Base-by-base conservation (phyloP, 2,888 invertebrate genomes). In the Gari tellinella region DNA sequence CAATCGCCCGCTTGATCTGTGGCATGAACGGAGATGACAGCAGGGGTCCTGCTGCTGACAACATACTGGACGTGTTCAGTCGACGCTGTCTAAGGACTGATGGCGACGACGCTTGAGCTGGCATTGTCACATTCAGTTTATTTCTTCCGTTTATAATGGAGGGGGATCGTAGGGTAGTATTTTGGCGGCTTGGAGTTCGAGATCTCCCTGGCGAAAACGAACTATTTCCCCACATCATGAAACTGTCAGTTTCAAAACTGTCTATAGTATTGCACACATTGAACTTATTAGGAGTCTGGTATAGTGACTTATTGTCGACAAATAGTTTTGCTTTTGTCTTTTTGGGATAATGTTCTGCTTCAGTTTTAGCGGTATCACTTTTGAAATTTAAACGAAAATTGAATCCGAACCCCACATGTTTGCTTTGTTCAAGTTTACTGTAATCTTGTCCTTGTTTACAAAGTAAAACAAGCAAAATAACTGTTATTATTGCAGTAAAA, bases 1-100 rank as follows among this genome's bases (percentile, higher is more conserved):
- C 87, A 4, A 88, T 68, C 14, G 85, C 87, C 74, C 86, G 73
- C 65, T 86, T 86, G 17, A 88, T 82, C 51, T 82, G 83, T 8
- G 88, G 87, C 60, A 88, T 76, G 64, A 88, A 83, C 8, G 87
- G 85, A 8, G 84, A 60, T 2, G 84, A 80, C 49, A 84, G 57
- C 38, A 86, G 60, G n/a, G 85, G 85, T 14, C 84, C 85, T 55
- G 81, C 76, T 46, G 75, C 67, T 21, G 58, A 49, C 21, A 60
- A 26, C 12, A 72, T 38, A 51, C 57, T 63, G 10, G 55, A 46
- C 23, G 23, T 64, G n/a, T 41, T 38, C 3, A 23, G 0, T 23
- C 51, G 26, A 19, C 77, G 49, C 7, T 56, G 64, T 25, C 77
- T 52, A 12, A 65, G 60, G 14, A 52, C 45, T 60, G 72, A 61